phyloP scores from a whole-genome alignment of 92 coral and sea anemone genomes.

The Porites lobata region DNA sequence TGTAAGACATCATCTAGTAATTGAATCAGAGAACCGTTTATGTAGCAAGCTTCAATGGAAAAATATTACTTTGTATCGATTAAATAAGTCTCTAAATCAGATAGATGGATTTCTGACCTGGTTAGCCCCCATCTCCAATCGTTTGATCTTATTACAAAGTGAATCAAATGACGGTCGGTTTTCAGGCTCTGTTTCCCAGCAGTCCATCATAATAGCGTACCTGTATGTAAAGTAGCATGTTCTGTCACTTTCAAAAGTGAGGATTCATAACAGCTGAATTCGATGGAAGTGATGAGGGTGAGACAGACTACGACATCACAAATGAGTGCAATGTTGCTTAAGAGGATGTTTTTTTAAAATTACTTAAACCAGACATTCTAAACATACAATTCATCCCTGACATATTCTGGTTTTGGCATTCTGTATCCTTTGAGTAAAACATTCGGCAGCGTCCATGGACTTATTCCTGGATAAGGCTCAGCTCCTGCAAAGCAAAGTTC shows the following conservation, averaged over 20 bases:
- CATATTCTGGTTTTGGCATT: constrained; percentile 44
- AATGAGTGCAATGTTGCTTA: too few species aligned
- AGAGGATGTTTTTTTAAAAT: neutral
- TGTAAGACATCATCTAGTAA: too few species aligned
- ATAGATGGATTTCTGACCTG: constrained; percentile 17
- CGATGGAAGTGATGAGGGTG: too few species aligned
- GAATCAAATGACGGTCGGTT: constrained; percentile 24
- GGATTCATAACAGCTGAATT: too few species aligned
- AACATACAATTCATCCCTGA: constrained; percentile 46
- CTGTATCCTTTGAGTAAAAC: constrained; percentile 38
- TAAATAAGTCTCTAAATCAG: neutral
- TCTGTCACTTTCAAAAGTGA: neutral
- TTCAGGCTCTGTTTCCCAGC: constrained; percentile 42
- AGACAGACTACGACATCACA: too few species aligned
- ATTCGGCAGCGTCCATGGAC: constrained; percentile 23
- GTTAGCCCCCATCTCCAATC: constrained; percentile 4
- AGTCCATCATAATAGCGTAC: constrained; percentile 22
- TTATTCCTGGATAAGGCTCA: constrained; percentile 36
- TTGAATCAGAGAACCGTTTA: too few species aligned
- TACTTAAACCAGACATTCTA: neutral
- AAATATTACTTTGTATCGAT: too few species aligned
- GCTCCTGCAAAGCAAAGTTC: constrained; percentile 15
- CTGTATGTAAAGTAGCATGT: neutral
- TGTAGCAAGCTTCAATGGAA: too few species aligned
- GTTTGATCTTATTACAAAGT: constrained; percentile 17